Conservation (phyloP, 2,113 vertebrate genomes). For the Synodontis membranacea region DNA sequence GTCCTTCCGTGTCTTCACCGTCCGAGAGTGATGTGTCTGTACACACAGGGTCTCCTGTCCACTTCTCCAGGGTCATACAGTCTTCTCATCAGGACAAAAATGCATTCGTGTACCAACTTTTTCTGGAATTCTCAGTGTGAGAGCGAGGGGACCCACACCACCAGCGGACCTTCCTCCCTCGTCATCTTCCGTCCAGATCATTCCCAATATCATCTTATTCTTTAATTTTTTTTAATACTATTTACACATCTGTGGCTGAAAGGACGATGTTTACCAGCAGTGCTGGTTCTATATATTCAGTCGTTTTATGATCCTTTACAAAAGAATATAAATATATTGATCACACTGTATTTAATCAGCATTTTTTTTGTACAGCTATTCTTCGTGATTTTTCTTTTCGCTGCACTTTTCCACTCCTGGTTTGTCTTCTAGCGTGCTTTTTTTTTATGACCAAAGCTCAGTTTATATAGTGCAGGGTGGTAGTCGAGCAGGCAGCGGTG, state of each 20-base stretch:
- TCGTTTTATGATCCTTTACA: constrained; percentile 62
- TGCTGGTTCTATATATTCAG: constrained; percentile 63
- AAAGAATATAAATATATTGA: constrained; percentile 71
- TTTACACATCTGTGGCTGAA: constrained; percentile 48
- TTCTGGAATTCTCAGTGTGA: constrained; percentile 41
- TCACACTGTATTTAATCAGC: constrained; percentile 74
- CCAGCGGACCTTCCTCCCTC: constrained; percentile 33
- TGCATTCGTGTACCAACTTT: constrained; percentile 45
- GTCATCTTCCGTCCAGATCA: background rate
- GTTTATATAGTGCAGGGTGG: constrained; percentile 26
- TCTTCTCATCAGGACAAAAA: constrained; percentile 56
- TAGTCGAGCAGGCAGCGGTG: background rate
- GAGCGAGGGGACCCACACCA: constrained; percentile 42
- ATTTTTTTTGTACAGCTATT: constrained; percentile 67
- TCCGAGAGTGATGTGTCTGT: constrained; percentile 64
- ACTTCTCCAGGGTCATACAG: constrained; percentile 46
- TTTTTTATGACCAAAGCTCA: background rate
- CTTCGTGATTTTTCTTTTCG: constrained; percentile 51
- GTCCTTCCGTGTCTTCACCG: constrained; percentile 73
- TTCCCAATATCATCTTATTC: background rate
- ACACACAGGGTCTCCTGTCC: constrained; percentile 3
- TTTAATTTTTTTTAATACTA: background rate
- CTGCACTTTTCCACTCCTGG: constrained; percentile 38
- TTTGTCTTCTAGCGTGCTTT: background rate
- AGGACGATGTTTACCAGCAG: constrained; percentile 64